Base-by-base conservation (phyloP, 2,113 vertebrate species). In the Pica pica region DNA sequence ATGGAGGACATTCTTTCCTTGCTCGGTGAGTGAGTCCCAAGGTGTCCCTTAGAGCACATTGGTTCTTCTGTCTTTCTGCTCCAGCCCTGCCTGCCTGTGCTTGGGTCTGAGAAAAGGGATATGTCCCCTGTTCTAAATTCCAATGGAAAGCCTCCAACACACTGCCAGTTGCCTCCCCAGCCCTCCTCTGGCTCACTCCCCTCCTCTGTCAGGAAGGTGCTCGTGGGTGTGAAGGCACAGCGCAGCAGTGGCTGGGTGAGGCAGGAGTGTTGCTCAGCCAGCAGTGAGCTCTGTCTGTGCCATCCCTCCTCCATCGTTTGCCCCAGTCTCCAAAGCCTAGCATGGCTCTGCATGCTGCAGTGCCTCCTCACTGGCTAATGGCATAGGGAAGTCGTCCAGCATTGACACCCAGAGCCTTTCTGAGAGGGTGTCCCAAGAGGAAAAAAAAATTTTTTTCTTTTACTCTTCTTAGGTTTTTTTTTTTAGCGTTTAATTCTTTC, bases 221-320 rank as follows among this genome's bases (percentile, higher is more conserved):
- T 39, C 0, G 1, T 7, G 31, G n/a, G 24, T 19, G 2, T 16
- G n/a, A 44, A 19, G 41, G 75, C 3, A 2, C 8, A 31, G 35
- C 5, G 3, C 1, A 4, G 1, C 2, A 6, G 3, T 22, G 55
- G 31, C 16, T 71, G 47, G 35, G 6, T 1, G 52, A 49, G 59
- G 41, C 23, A 37, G 35, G 60, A 56, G 65, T 7, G 50, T 10
- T n/a, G 46, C 35, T 84, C 3, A 8, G 61, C 0, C 0, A 20
- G 39, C 68, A 47, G 11, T 0, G 37, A 63, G n/a, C 37, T 86
- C 68, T 60, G 63, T 4, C 39, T 7, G 33, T 39, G 4, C 52
- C 16, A 1, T 56, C 44, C 50, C 37, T 61, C 27, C 60, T 86
- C 44, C 16, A 7, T 42, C 1, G 0, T 42, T 37, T 16, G 8